Percentiles rank a stretch among this genome's conserved stretches.
phyloP scores from a whole-genome alignment of 1,140 invertebrate species.

The Scaptomyza graminum region DNA sequence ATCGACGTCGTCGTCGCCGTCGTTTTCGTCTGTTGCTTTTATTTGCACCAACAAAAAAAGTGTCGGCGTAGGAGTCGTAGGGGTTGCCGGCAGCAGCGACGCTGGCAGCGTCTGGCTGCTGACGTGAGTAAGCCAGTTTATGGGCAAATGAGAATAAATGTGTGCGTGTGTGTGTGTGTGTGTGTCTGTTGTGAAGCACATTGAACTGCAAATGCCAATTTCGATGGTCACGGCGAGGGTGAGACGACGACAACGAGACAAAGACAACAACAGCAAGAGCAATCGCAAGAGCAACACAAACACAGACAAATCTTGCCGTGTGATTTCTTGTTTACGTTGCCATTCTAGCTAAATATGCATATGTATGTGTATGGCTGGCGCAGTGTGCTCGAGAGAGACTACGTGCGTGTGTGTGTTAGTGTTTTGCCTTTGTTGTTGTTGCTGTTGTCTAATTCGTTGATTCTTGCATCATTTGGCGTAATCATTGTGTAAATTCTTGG shows the following conservation, averaged over 20 bases:
- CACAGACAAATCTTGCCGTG: constrained; percentile 46
- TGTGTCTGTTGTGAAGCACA: constrained; percentile 59
- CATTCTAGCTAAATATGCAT: constrained; percentile 27
- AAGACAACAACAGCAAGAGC: constrained; percentile 5
- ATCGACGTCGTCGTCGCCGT: constrained; percentile 13
- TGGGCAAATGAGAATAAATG: constrained; percentile 40
- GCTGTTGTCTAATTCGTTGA: constrained; percentile 59
- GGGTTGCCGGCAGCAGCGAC: constrained; percentile 75
- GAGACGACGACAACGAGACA: constrained; percentile 47
- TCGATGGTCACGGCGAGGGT: constrained; percentile 76
- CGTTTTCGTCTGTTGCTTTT: constrained; percentile 36
- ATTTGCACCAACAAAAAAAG: constrained; percentile 38
- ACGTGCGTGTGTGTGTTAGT: constrained; percentile 6
- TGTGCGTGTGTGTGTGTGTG: constrained; percentile 20
- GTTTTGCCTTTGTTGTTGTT: constrained; percentile 29
- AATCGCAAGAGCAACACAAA: constrained; percentile 17
- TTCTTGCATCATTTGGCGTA: constrained; percentile 78
- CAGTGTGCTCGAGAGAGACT: constrained; percentile 11
- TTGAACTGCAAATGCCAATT: constrained; percentile 80
- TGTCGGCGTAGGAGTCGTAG: constrained; percentile 59
- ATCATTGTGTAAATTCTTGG: constrained; percentile 73
- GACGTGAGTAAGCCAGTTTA: constrained; percentile 62
- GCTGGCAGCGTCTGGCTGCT: constrained; percentile 69
- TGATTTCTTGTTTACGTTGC: constrained; percentile 76
- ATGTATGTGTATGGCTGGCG: background rate